Conservation (phyloP, 1,140 invertebrate species). For the Dendrolimus kikuchii region DNA sequence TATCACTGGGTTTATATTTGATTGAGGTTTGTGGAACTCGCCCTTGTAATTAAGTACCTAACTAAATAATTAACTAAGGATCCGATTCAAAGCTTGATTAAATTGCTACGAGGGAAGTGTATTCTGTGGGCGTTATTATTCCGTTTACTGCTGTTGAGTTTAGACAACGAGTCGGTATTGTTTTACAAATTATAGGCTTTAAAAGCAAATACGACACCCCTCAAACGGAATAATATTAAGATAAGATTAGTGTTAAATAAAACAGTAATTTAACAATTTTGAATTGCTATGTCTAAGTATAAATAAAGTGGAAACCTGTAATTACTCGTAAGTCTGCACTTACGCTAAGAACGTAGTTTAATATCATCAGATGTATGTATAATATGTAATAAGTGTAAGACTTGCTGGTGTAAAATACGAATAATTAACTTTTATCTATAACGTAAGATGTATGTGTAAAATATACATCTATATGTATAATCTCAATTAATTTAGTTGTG, state of each 20-base stretch:
- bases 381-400: too few species aligned
- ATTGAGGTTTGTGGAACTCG: too few species aligned
- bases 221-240: slow-evolving; percentile 24
- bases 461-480: too few species aligned
- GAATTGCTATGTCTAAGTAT: neutral
- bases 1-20: too few species aligned
- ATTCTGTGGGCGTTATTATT: slow-evolving; percentile 6
- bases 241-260: slow-evolving; percentile 41
- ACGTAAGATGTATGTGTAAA: too few species aligned
- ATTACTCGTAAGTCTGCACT: too few species aligned
- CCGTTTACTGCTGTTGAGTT: slow-evolving; percentile 11
- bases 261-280: slow-evolving; percentile 28
- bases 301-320: too few species aligned
- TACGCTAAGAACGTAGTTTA: too few species aligned
- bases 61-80: slow-evolving; percentile 13
- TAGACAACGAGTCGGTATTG: slow-evolving; percentile 19
- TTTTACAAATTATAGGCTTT: slow-evolving; percentile 34
- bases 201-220: slow-evolving; percentile 24
- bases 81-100: slow-evolving; percentile 13
- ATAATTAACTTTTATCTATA: too few species aligned
- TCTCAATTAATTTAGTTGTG: too few species aligned
- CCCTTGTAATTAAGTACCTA: neutral
- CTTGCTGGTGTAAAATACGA: too few species aligned
- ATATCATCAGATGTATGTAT: too few species aligned
- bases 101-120: slow-evolving; percentile 7